These are phyloP conservation scores for Noctua janthe DNA, from an alignment of 2,888 invertebrate species.

Conservation along the genomic window DNA sequence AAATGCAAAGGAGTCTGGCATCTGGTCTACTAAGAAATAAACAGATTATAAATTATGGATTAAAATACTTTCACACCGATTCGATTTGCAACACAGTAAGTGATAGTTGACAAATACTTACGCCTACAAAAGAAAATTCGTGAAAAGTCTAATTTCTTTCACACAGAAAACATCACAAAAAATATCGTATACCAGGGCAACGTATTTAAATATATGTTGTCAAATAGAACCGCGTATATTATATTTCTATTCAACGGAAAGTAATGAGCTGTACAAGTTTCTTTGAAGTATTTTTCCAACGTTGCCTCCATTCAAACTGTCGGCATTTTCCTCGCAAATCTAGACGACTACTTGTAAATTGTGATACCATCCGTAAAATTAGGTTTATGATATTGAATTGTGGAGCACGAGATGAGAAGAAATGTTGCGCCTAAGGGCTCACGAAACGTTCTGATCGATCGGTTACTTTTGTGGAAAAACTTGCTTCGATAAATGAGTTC, in stretches of 20 bases:
- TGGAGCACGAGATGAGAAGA: constrained; percentile 28
- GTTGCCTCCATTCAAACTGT: constrained; percentile 35
- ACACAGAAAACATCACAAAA: background rate
- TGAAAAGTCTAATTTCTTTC: background rate
- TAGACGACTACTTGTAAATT: constrained; percentile 56
- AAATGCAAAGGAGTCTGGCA: background rate
- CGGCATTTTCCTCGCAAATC: constrained; percentile 35
- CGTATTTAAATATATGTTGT: constrained; percentile 12
- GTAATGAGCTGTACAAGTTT: constrained; percentile 47
- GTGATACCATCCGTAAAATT: constrained; percentile 53
- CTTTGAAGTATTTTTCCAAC: constrained; percentile 52
- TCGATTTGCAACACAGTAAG: background rate
- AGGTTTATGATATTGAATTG: constrained; percentile 59
- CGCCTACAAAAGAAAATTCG: background rate
- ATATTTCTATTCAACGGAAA: constrained; percentile 21
- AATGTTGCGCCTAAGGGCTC: constrained; percentile 41
- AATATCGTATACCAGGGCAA: background rate
- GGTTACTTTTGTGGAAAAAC: constrained; percentile 24
- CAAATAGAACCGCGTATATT: constrained; percentile 17
- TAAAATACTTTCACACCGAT: background rate
- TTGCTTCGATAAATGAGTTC: constrained; percentile 37
- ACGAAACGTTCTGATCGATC: constrained; percentile 38
- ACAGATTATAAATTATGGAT: background rate
- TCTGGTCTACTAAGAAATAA: background rate
- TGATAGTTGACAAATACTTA: background rate